Percentiles rank a stretch among this genome's conserved stretches.
phyloP scores from a whole-genome alignment of 2,113 vertebrate species.

The Sylvia atricapilla region DNA sequence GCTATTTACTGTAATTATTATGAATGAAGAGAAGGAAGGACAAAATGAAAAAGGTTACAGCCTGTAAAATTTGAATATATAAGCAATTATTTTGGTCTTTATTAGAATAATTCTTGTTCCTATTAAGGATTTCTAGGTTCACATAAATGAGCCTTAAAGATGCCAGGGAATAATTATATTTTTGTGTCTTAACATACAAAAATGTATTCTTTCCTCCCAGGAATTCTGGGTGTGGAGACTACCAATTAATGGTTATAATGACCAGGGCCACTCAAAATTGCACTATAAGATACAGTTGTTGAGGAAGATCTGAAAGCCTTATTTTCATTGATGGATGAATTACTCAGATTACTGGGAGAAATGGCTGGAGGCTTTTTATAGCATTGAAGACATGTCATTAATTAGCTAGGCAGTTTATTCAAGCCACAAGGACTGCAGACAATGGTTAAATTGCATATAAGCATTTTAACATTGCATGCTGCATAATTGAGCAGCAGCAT shows the following conservation, averaged over 20 bases:
- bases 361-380: background rate
- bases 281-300: background rate
- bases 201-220: background rate
- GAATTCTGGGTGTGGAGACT: background rate
- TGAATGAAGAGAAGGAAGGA: background rate
- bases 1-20: background rate
- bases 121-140: background rate
- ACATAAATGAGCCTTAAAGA: background rate
- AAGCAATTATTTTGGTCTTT: background rate
- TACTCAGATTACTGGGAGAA: background rate
- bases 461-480: background rate
- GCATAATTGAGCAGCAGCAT: background rate
- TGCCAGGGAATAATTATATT: background rate
- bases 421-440: background rate
- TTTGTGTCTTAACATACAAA: background rate
- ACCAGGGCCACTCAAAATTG: background rate
- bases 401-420: constrained; percentile 26
- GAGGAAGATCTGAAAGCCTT: background rate
- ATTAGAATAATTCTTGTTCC: background rate
- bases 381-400: background rate
- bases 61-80: background rate
- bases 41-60: background rate
- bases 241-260: background rate
- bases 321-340: background rate
- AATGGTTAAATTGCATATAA: background rate